These are phyloP conservation scores for Eolophus roseicapilla DNA, from an alignment of 2,113 vertebrate genomes.

Conservation along the genomic window DNA sequence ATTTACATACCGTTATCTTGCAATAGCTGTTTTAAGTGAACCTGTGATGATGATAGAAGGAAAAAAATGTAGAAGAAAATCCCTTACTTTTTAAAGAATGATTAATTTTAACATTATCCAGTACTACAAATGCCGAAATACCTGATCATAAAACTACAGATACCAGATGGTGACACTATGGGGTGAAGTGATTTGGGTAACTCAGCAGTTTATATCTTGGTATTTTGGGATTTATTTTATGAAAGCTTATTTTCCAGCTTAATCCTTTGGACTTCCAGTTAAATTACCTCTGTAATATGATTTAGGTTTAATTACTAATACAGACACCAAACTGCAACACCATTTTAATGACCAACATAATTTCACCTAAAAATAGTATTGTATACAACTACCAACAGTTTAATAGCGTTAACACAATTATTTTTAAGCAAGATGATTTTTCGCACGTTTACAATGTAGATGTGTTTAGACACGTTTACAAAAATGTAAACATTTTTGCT, in stretches of 20 bases:
- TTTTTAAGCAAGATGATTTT: neutral
- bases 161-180: neutral
- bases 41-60: neutral
- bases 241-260: neutral
- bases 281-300: neutral
- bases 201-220: neutral
- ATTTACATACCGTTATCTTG: neutral
- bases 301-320: neutral
- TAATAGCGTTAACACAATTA: neutral
- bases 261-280: neutral
- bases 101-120: neutral
- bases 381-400: neutral
- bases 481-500: neutral
- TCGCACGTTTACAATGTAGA: neutral
- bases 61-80: neutral
- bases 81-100: neutral
- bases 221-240: constrained; percentile 1
- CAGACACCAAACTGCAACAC: neutral
- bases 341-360: neutral
- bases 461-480: neutral
- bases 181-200: neutral
- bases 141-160: neutral
- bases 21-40: neutral
- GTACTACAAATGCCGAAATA: neutral
- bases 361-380: neutral